Conservation (phyloP, 1,140 invertebrate species). For the Hetaerina americana region DNA sequence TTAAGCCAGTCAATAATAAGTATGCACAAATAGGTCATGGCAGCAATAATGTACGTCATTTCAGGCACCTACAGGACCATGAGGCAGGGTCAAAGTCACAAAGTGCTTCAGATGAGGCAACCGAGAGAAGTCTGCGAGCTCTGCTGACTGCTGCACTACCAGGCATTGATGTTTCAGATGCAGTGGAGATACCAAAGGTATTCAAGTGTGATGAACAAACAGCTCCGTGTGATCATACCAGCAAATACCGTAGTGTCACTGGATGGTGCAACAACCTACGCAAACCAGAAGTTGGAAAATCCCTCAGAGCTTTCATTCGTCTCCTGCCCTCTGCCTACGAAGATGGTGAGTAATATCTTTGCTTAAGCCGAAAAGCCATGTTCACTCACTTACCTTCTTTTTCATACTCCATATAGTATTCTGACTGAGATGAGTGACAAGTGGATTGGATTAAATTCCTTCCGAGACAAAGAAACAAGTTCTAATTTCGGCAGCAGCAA, state of each 20-base stretch:
- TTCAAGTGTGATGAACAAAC: slow-evolving; percentile 35
- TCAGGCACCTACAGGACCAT: slow-evolving; percentile 28
- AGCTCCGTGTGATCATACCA: slow-evolving; percentile 44
- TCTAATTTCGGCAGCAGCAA: too few relatives aligned
- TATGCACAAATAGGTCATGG: too few relatives aligned
- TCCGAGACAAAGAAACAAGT: too few relatives aligned
- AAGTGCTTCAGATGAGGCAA: slow-evolving; percentile 13
- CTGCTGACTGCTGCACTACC: slow-evolving; percentile 29
- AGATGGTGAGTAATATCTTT: slow-evolving; percentile 30
- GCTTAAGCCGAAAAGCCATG: too few relatives aligned
- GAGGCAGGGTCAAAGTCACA: slow-evolving; percentile 21
- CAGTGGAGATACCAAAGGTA: slow-evolving; percentile 31
- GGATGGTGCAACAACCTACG: slow-evolving; percentile 49
- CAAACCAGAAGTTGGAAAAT: slow-evolving; percentile 36
- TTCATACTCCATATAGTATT: too few relatives aligned
- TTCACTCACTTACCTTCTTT: too few relatives aligned
- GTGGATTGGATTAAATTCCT: too few relatives aligned
- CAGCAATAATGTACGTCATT: slow-evolving; percentile 1
- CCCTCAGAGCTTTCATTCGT: slow-evolving; percentile 32
- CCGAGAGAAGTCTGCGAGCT: not conserved
- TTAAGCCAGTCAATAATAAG: too few relatives aligned
- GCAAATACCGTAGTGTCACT: slow-evolving; percentile 36
- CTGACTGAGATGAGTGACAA: too few relatives aligned
- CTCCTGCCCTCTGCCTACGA: slow-evolving; percentile 37
- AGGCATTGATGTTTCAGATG: slow-evolving; percentile 31